Evolutionary conservation across 2,113 vertebrate genomes (phyloP).

Genomic region (Petroica traversi): DNA sequence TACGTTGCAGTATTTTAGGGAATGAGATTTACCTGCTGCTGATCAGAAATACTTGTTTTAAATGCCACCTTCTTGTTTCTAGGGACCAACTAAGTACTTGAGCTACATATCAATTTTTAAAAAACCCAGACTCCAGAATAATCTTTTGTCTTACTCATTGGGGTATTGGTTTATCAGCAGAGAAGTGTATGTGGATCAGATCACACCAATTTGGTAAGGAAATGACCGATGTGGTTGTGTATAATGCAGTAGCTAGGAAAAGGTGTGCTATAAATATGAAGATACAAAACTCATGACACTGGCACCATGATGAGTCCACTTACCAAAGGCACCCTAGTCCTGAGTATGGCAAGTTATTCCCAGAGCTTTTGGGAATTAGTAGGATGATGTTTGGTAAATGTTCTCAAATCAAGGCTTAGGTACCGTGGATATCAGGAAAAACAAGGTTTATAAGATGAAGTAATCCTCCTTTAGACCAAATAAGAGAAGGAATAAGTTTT

Average conservation of each 20-base stretch:
- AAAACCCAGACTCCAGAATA: not conserved
- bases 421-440: not conserved
- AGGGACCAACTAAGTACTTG: not conserved
- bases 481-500: not conserved
- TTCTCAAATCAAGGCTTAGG: not conserved
- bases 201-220: not conserved
- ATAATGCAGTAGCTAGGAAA: not conserved
- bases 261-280: not conserved
- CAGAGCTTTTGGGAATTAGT: not conserved
- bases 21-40: not conserved
- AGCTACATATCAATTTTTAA: not conserved
- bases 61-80: not conserved
- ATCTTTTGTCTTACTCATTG: not conserved
- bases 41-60: not conserved
- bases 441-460: not conserved
- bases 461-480: not conserved
- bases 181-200: not conserved
- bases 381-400: not conserved
- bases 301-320: fast-evolving
- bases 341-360: not conserved
- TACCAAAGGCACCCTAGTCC: not conserved
- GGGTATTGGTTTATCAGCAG: not conserved
- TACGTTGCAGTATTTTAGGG: not conserved
- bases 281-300: not conserved
- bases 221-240: not conserved